Evolutionary conservation across 2,797 vertebrate species (phyloP).

Genomic region (Smutsia temminckii): DNA sequence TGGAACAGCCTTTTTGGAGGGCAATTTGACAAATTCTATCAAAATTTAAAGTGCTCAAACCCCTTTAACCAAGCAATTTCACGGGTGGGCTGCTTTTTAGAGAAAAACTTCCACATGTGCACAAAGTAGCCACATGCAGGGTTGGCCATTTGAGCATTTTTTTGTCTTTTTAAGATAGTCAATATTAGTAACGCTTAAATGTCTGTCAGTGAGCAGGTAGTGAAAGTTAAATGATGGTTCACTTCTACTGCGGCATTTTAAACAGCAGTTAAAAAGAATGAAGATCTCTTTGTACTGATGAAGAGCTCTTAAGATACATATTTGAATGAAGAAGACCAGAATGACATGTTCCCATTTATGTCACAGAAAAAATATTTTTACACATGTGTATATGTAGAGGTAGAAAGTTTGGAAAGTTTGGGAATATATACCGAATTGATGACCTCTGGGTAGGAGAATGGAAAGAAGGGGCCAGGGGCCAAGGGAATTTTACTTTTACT

Average conservation of each 20-base stretch:
- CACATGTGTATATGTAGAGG: neutral
- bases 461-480: neutral
- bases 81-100: neutral
- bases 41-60: slow-evolving; percentile 62
- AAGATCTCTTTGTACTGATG: neutral
- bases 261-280: neutral
- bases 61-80: slow-evolving; percentile 44
- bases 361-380: neutral
- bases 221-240: neutral
- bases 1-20: slow-evolving; percentile 56
- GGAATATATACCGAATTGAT: neutral
- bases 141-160: neutral
- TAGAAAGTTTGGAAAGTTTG: neutral
- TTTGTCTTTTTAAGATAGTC: neutral
- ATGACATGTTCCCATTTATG: neutral
- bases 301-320: neutral
- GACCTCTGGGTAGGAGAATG: neutral
- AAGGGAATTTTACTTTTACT: neutral
- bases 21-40: slow-evolving; percentile 63
- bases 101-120: neutral
- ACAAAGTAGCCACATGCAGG: neutral
- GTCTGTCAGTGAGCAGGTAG: neutral
- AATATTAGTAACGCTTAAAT: neutral
- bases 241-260: neutral
- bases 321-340: neutral